Base-by-base conservation (phyloP, 2,113 vertebrate genomes). In the Notiomystis cincta region DNA sequence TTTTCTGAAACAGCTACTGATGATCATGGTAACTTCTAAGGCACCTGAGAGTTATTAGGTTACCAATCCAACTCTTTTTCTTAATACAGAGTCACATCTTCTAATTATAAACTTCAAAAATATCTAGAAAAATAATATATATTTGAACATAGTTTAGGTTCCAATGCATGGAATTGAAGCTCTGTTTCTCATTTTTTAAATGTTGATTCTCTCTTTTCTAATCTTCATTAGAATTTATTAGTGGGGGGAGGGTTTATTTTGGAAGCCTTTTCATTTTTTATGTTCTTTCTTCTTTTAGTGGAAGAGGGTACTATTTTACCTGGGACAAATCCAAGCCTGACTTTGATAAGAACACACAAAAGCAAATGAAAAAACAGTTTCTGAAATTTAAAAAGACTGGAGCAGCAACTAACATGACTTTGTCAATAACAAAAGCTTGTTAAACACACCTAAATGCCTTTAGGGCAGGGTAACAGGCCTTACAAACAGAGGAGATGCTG, bases 211-310 rank as follows among this genome's bases (percentile, higher is more conserved):
- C 23, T 38, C 5, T 15, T 79, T 86, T 62, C 11, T 24, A 60
- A 33, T 56, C 14, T 60, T 35, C 4, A 69, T 73, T 64, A 50
- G 11, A 72, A 58, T 13, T 30, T 47, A 24, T 35, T 57, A 35
- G 10, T 18, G 24, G 5, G 15, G 7, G 11, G 5, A 79, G 4
- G 2, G 3, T 6, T 35, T 54, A 3, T 75, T 73, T 61, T 53
- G 17, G 21, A 61, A 6, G 4, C 1, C 3, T 9, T 78, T 35
- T 4, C 1, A 2, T 11, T 28, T 66, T 77, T 75, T 69, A 2
- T 42, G 35, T 37, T 75, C 7, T 84, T 77, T 61, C 22, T 31
- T 78, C 2, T 40, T 40, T 61, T 25, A 87, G 28, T 9, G 7
- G 9, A 54, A 66, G n/a, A 60, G 35, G 3, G 2, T 38, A 40